A percentile compares a stretch with the other conserved stretches of the same genome.
Conservation (phyloP, 2,113 vertebrate genomes). For the Pachypanchax playfairii region DNA sequence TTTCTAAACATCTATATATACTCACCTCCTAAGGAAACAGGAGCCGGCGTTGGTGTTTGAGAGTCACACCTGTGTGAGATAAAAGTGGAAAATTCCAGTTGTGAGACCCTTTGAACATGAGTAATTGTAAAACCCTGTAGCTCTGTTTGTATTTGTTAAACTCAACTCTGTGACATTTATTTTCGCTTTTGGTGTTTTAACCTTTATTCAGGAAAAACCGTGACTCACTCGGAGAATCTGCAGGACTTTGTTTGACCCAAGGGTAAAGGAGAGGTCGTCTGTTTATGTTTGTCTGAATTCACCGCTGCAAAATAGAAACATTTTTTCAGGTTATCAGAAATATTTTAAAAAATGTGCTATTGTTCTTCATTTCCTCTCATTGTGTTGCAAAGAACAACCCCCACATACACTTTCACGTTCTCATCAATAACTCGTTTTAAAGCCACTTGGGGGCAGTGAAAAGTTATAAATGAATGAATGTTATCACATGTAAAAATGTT, state of each 20-base stretch:
- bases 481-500: no score
- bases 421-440: no score
- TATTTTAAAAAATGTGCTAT: background rate
- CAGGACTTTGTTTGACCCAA: slow-evolving; percentile 28
- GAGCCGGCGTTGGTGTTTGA: background rate
- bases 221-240: slow-evolving; percentile 42
- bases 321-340: background rate
- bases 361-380: slow-evolving; percentile 8
- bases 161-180: background rate
- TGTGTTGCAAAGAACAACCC: background rate
- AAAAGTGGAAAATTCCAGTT: slow-evolving; percentile 10
- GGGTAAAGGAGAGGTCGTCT: slow-evolving; percentile 23
- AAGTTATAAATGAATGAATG: no score
- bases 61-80: slow-evolving; percentile 43
- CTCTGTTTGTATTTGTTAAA: background rate
- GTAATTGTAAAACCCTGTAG: background rate
- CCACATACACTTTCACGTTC: background rate
- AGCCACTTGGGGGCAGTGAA: slow-evolving; percentile 11
- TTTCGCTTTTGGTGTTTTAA: background rate
- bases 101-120: background rate
- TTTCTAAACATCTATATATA: background rate
- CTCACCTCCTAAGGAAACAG: slow-evolving; percentile 29
- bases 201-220: background rate
- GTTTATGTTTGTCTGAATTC: background rate
- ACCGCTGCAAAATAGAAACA: slow-evolving; percentile 26